Percentiles rank a stretch among this genome's conserved stretches.
Conservation (phyloP, 2,113 vertebrate species). For the Rhinolophus sinicus region DNA sequence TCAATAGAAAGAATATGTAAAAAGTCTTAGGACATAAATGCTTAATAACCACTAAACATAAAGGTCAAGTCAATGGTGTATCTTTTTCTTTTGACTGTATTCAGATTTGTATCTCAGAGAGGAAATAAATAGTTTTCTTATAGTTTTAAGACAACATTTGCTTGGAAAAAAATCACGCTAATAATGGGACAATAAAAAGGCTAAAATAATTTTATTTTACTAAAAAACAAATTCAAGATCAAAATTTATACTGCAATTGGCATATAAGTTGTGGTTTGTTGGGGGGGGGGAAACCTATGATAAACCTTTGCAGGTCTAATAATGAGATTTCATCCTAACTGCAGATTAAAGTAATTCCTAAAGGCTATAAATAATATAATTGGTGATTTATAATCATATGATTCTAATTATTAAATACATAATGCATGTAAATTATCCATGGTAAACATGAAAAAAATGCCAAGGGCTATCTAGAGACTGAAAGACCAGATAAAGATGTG, state of each 20-base stretch:
- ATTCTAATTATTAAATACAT: not conserved
- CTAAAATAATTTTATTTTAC: not conserved
- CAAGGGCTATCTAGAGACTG: not conserved
- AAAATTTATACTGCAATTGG: not conserved
- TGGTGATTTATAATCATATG: not conserved
- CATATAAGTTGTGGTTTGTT: not conserved
- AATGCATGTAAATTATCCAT: not conserved
- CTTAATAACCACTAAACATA: not conserved
- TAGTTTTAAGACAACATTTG: not conserved
- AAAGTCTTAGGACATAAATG: constrained; percentile 26
- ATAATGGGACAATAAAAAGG: not conserved
- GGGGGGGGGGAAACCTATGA: not conserved
- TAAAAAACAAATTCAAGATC: not conserved
- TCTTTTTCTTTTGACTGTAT: not conserved
- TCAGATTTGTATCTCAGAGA: not conserved
- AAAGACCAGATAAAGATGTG: not conserved
- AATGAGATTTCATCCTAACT: not conserved
- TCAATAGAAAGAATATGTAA: not conserved
- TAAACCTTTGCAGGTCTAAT: not conserved
- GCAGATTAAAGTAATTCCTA: not conserved
- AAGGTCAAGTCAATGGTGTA: not conserved
- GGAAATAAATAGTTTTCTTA: not conserved
- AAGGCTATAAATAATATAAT: not conserved
- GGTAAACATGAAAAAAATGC: not conserved
- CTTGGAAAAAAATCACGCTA: not conserved